These are phyloP conservation scores for Anableps anableps DNA, from an alignment of 2,797 vertebrate genomes.

Conservation along the genomic window DNA sequence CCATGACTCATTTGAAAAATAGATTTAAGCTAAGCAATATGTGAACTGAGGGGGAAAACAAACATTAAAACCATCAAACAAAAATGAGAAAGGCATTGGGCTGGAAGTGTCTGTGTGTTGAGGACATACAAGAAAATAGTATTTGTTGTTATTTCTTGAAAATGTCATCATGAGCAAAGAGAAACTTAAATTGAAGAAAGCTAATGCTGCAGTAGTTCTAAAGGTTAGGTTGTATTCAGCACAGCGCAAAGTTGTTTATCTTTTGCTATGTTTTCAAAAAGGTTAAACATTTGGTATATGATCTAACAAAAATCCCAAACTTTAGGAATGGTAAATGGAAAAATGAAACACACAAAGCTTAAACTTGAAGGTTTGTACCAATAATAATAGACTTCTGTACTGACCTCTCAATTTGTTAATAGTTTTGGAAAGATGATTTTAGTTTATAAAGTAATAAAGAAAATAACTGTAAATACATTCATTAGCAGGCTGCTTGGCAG, in stretches of 20 bases:
- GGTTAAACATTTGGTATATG: conserved; percentile 64
- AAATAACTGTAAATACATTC: neutral
- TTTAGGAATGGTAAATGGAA: conserved; percentile 23
- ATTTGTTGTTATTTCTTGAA: conserved; percentile 61
- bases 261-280: conserved; percentile 65
- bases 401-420: neutral
- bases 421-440: neutral
- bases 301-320: conserved; percentile 36
- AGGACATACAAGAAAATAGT: conserved; percentile 20
- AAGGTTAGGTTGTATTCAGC: conserved; percentile 75
- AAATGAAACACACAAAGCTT: conserved; percentile 1
- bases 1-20: conserved; percentile 40
- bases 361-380: neutral
- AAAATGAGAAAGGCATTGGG: conserved; percentile 20
- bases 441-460: neutral
- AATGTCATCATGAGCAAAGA: conserved; percentile 72
- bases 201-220: conserved; percentile 66
- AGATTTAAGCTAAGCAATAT: conserved; percentile 26
- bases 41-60: neutral
- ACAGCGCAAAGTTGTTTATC: conserved; percentile 32
- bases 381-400: neutral
- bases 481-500: neutral
- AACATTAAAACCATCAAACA: neutral
- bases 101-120: neutral
- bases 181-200: conserved; percentile 42